Evolutionary conservation across 2,888 invertebrate species (phyloP).

Genomic region (Perizoma flavofasciatum): DNA sequence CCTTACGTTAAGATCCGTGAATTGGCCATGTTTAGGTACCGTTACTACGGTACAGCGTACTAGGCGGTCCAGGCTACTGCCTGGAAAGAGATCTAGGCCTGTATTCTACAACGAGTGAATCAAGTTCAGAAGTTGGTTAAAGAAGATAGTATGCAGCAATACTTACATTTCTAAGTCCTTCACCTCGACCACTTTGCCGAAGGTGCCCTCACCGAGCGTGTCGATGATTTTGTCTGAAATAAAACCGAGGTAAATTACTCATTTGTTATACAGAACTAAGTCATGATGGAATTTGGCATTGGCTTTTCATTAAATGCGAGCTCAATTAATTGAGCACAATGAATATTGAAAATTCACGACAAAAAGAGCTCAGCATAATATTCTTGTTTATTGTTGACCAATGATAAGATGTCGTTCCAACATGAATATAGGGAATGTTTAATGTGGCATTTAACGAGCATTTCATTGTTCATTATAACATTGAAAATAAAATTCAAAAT

Average conservation of each 20-base stretch:
- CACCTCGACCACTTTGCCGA: slow-evolving; percentile 99
- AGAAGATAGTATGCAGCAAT: slow-evolving; percentile 26
- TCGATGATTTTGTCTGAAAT: slow-evolving; percentile 99
- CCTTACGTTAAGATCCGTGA: no score
- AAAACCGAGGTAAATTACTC: slow-evolving; percentile 81
- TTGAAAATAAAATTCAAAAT: slow-evolving; percentile 44
- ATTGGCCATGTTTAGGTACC: no score
- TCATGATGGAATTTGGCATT: slow-evolving; percentile 67
- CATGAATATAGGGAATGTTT: slow-evolving; percentile 54
- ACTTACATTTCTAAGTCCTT: slow-evolving; percentile 97
- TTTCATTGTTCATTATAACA: slow-evolving; percentile 34
- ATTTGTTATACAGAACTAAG: slow-evolving; percentile 57
- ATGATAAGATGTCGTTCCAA: slow-evolving; percentile 53
- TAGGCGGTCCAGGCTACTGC: no score
- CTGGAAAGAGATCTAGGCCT: background rate
- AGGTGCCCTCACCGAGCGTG: slow-evolving; percentile 99
- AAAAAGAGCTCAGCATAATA: slow-evolving; percentile 25
- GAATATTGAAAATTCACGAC: slow-evolving; percentile 36
- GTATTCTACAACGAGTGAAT: background rate
- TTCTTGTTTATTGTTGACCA: slow-evolving; percentile 41
- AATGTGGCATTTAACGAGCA: slow-evolving; percentile 35
- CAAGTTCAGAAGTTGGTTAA: background rate
- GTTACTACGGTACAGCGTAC: no score
- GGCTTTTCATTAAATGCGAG: slow-evolving; percentile 34
- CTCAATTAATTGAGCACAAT: slow-evolving; percentile 19